Conservation (phyloP, 1,140 invertebrate species). For the Drosophila albomicans region DNA sequence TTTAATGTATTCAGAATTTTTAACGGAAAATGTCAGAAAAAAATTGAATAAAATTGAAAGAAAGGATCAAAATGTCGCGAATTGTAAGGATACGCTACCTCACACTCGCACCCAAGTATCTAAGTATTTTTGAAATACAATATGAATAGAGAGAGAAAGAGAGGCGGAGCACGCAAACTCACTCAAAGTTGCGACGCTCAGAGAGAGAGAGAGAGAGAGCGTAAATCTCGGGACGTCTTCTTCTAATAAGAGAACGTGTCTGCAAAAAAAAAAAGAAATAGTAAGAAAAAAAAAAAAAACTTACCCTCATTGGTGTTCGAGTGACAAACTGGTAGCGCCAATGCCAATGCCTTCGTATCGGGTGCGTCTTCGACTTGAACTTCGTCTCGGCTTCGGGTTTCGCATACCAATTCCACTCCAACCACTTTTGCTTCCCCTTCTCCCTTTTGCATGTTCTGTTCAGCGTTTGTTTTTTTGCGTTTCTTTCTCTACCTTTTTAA, state of each 20-base stretch:
- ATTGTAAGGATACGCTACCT: neutral
- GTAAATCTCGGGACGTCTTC: neutral
- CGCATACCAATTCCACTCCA: conserved; percentile 34
- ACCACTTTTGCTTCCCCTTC: conserved; percentile 4
- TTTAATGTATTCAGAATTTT: conserved; percentile 51
- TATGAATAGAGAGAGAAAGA: conserved; percentile 11
- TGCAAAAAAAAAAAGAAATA: conserved; percentile 21
- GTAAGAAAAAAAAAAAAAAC: conserved; percentile 64
- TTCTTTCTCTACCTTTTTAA: conserved; percentile 53
- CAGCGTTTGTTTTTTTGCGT: conserved; percentile 19
- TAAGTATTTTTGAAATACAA: conserved; percentile 29
- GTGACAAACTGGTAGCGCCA: conserved; percentile 50
- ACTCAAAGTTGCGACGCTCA: neutral
- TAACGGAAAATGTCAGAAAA: conserved; percentile 63
- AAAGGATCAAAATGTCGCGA: conserved; percentile 31
- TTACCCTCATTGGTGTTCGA: conserved; percentile 53
- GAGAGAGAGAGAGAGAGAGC: neutral
- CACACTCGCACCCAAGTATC: conserved; percentile 10
- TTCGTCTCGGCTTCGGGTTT: conserved; percentile 17
- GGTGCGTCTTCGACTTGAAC: conserved; percentile 2
- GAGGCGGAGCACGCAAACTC: conserved; percentile 13
- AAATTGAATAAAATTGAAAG: conserved; percentile 34
- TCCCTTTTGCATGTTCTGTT: neutral
- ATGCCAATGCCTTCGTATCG: conserved; percentile 44
- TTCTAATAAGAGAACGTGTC: conserved; percentile 18